Evolutionary conservation across 2,888 invertebrate genomes (phyloP).

Genomic region (Clunio marinus): DNA sequence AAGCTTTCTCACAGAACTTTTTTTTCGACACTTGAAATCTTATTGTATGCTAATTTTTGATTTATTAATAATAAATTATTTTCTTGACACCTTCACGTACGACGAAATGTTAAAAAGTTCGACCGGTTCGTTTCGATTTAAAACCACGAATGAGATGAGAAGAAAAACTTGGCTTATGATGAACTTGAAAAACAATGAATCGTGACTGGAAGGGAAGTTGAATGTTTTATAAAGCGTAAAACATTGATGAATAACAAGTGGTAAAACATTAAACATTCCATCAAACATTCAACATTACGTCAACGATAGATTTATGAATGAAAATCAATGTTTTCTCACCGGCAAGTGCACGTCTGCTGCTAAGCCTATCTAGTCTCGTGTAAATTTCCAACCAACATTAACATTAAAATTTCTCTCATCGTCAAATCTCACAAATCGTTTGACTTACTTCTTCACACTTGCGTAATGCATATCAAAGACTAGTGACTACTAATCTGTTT

Average conservation of each 20-base stretch:
- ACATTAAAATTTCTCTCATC: neutral
- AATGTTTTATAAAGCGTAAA: constrained; percentile 11
- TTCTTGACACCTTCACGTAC: neutral
- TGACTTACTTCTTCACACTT: neutral
- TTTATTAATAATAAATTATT: constrained; percentile 9
- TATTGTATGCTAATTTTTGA: constrained; percentile 7
- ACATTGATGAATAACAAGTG: constrained; percentile 19
- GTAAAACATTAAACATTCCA: constrained; percentile 11
- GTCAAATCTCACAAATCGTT: no score
- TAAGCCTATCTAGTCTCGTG: neutral
- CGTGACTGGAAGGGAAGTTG: constrained; percentile 10
- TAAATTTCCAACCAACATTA: neutral
- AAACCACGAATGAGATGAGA: constrained; percentile 31
- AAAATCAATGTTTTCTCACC: constrained; percentile 19
- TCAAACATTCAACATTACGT: constrained; percentile 6
- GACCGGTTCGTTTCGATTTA: constrained; percentile 20
- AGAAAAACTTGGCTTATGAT: neutral
- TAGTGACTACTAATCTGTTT: neutral
- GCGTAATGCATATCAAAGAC: neutral
- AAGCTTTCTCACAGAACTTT: neutral
- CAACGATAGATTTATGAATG: constrained; percentile 14
- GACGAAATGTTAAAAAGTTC: constrained; percentile 21
- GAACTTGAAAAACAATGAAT: constrained; percentile 2
- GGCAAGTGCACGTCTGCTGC: neutral
- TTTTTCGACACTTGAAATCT: neutral